Evolutionary conservation across 2,113 vertebrate genomes (phyloP).

Genomic region (Ptilonorhynchus violaceus): DNA sequence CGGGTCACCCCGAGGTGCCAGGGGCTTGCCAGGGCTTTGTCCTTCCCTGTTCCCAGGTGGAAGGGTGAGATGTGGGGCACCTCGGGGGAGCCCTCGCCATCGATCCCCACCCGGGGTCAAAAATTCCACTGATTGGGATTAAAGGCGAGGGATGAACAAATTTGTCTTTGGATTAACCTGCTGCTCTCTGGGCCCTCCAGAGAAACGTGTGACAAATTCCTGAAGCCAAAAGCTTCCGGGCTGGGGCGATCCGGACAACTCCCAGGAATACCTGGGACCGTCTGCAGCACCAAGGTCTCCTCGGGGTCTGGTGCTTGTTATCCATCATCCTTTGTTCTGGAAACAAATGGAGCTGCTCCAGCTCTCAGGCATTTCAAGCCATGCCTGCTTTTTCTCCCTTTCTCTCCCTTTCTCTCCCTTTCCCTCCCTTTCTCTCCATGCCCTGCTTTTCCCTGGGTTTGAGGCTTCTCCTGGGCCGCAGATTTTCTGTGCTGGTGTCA

Average conservation of each 20-base stretch:
- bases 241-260: background rate
- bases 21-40: background rate
- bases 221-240: background rate
- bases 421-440: background rate
- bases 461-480: accelerated
- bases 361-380: background rate
- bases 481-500: accelerated
- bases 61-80: background rate
- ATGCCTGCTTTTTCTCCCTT: background rate
- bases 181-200: background rate
- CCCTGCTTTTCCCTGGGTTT: background rate
- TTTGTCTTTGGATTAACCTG: background rate
- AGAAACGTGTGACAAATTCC: background rate
- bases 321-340: background rate
- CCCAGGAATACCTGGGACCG: background rate
- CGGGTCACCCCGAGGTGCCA: background rate
- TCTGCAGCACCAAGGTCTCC: accelerated
- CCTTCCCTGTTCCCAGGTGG: accelerated
- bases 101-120: accelerated
- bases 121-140: background rate
- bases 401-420: background rate
- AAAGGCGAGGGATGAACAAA: accelerated
- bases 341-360: background rate
- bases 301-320: background rate
- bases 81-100: accelerated